These are phyloP conservation scores for Lota lota DNA, from an alignment of 2,113 vertebrate genomes.

Conservation along the genomic window DNA sequence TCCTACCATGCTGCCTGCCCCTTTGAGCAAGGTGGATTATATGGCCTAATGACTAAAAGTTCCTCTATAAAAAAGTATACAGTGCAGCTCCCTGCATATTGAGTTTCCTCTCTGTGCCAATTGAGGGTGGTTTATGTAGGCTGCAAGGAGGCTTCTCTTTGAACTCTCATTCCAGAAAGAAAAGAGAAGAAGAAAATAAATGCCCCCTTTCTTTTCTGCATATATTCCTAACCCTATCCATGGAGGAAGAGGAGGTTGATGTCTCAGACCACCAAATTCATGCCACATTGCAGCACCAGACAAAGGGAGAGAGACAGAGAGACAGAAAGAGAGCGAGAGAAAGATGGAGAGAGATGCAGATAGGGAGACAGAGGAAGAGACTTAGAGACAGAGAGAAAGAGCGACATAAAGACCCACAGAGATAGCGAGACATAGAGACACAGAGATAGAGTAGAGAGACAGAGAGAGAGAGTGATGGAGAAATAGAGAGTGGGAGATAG, in stretches of 20 bases:
- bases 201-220: slow-evolving; percentile 24
- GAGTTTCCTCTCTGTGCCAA: slow-evolving; percentile 79
- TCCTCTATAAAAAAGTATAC: slow-evolving; percentile 81
- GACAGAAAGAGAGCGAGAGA: too few relatives aligned
- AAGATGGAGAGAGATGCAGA: too few relatives aligned
- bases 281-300: slow-evolving; percentile 59
- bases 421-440: slow-evolving; percentile 13
- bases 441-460: slow-evolving; percentile 26
- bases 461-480: too few relatives aligned
- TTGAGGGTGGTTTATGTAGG: slow-evolving; percentile 80
- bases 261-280: slow-evolving; percentile 65
- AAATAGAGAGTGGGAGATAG: too few relatives aligned
- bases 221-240: slow-evolving; percentile 41
- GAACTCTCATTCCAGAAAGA: slow-evolving; percentile 71
- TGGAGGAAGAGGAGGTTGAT: slow-evolving; percentile 61
- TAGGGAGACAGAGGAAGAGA: slow-evolving; percentile 12
- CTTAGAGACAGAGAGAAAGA: too few relatives aligned
- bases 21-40: slow-evolving; percentile 73
- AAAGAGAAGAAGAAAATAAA: slow-evolving; percentile 13
- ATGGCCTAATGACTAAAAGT: slow-evolving; percentile 81
- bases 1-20: slow-evolving; percentile 70
- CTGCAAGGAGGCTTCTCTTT: slow-evolving; percentile 69
- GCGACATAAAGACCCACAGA: too few relatives aligned
- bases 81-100: slow-evolving; percentile 70
- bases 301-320: neutral